A percentile compares a stretch with the other conserved stretches of the same genome.
phyloP scores from a whole-genome alignment of 2,113 vertebrate species.

The Stegostoma tigrinum region DNA sequence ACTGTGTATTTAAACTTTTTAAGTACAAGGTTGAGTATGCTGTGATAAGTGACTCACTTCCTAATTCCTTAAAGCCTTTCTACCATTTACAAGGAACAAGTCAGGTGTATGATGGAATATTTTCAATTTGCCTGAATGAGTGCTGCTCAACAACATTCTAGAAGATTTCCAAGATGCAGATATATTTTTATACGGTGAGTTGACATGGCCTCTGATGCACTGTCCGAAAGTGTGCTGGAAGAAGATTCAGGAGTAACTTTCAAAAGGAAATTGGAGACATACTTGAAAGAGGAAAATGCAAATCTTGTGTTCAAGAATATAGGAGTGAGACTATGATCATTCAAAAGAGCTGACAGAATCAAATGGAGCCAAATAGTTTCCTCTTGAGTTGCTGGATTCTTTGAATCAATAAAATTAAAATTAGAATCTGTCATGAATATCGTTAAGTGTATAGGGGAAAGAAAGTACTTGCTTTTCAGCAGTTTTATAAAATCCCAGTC shows the following conservation, averaged over 20 bases:
- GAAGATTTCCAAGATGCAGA: too few species aligned
- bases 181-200: background rate
- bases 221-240: background rate
- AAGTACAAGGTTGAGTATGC: background rate
- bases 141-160: too few species aligned
- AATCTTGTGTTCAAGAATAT: background rate
- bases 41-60: background rate
- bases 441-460: background rate
- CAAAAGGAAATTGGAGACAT: background rate
- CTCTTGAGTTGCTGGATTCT: background rate
- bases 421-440: background rate
- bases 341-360: background rate
- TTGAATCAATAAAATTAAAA: background rate
- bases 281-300: background rate
- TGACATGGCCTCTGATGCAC: background rate
- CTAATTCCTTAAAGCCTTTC: background rate
- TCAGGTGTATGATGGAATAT: too few species aligned
- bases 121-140: too few species aligned
- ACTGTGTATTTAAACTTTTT: background rate
- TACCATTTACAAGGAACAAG: too few species aligned
- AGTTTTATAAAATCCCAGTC: background rate
- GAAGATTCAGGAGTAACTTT: background rate
- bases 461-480: too few species aligned
- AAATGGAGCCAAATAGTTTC: too few species aligned
- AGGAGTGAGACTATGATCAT: background rate